Conservation (phyloP, 2,797 vertebrate species). For the Furcifer pardalis region DNA sequence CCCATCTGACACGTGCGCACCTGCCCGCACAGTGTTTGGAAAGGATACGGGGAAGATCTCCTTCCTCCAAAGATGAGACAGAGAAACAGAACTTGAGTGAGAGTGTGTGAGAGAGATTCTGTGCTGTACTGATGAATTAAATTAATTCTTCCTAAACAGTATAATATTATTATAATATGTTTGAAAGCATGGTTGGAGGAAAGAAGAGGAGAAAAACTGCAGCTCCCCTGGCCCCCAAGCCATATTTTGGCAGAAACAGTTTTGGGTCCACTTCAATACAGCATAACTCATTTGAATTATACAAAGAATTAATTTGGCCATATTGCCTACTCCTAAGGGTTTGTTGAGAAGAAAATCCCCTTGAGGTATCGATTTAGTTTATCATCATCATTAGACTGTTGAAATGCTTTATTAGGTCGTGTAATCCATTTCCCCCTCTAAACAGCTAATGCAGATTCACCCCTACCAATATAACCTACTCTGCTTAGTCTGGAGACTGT, state of each 20-base stretch:
- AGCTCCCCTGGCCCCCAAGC: constrained; percentile 28
- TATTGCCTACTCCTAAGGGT: constrained; percentile 45
- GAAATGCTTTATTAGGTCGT: constrained; percentile 25
- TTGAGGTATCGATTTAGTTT: constrained; percentile 35
- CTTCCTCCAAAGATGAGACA: too few relatives aligned
- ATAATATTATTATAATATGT: constrained; percentile 46
- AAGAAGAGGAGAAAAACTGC: constrained; percentile 28
- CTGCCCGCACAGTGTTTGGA: too few relatives aligned
- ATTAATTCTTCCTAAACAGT: constrained; percentile 31
- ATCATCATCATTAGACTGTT: constrained; percentile 38
- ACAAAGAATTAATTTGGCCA: constrained; percentile 20
- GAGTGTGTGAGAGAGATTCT: constrained; percentile 13
- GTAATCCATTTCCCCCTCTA: constrained; percentile 7
- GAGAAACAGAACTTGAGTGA: too few relatives aligned
- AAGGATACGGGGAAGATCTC: too few relatives aligned
- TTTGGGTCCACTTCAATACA: constrained; percentile 28
- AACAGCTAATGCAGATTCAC: constrained; percentile 4
- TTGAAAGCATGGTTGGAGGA: constrained; percentile 31
- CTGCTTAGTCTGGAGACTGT: constrained; percentile 21
- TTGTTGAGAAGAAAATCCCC: constrained; percentile 41
- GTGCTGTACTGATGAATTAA: not conserved
- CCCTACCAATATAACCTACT: constrained; percentile 26
- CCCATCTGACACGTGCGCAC: too few relatives aligned
- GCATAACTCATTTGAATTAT: constrained; percentile 23
- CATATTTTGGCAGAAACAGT: constrained; percentile 38